Evolutionary conservation across 1,140 invertebrate species (phyloP).

Genomic region (Aleiodes sp.): DNA sequence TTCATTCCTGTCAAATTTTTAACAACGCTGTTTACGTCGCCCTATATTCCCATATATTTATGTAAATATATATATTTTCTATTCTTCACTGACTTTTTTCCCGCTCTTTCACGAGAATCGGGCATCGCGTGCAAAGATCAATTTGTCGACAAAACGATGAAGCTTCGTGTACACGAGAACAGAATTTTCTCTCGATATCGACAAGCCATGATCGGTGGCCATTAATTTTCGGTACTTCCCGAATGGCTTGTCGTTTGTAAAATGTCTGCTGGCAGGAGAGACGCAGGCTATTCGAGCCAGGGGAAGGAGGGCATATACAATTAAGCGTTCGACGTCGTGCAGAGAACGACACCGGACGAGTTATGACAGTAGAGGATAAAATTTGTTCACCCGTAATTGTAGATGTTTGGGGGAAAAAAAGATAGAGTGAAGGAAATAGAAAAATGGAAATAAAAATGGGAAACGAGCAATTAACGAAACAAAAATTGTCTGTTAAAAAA

Average conservation of each 20-base stretch:
- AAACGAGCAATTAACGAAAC: too few species aligned
- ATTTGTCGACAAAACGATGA: constrained; percentile 22
- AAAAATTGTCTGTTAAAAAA: too few species aligned
- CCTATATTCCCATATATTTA: too few species aligned
- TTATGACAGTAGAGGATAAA: background rate
- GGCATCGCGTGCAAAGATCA: background rate
- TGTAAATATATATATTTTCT: background rate
- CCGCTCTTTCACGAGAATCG: background rate
- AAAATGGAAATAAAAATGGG: too few species aligned
- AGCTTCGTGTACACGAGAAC: constrained; percentile 10
- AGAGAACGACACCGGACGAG: background rate
- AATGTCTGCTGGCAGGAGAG: constrained; percentile 25
- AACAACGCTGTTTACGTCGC: too few species aligned
- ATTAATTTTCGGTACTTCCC: constrained; percentile 31
- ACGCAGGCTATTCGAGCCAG: too few species aligned
- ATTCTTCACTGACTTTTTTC: background rate
- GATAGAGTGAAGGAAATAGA: too few species aligned
- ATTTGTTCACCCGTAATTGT: background rate
- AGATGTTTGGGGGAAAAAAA: too few species aligned
- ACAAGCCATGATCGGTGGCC: constrained; percentile 23
- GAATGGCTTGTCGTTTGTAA: constrained; percentile 29
- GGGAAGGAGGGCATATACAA: background rate
- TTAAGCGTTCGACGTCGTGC: constrained; percentile 27
- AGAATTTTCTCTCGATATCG: constrained; percentile 15
- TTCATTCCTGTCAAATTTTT: too few species aligned